Conservation (phyloP, 2,113 vertebrate genomes). For the Xiphias gladius region DNA sequence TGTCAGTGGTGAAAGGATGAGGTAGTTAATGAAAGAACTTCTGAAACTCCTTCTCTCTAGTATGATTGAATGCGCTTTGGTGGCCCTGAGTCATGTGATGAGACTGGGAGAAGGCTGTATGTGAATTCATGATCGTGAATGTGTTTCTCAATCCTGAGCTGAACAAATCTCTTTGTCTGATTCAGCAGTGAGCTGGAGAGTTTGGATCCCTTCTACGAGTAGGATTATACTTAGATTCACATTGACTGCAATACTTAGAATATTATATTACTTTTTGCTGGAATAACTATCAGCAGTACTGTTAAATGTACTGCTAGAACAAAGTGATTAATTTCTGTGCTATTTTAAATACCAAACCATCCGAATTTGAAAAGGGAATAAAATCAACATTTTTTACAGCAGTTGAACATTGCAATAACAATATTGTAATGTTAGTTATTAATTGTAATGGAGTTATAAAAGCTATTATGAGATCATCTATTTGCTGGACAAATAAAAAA, state of each 20-base stretch:
- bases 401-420: slow-evolving; percentile 5
- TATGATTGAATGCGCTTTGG: background rate
- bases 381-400: slow-evolving; percentile 14
- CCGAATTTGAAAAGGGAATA: background rate
- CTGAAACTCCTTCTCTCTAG: background rate
- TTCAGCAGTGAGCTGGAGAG: background rate
- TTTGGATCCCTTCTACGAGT: background rate
- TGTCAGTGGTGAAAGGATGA: background rate
- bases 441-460: slow-evolving; percentile 34
- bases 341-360: slow-evolving; percentile 17
- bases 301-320: background rate
- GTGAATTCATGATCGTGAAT: background rate
- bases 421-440: slow-evolving; percentile 19
- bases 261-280: background rate
- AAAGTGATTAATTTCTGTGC: background rate
- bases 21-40: background rate
- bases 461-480: slow-evolving; percentile 34
- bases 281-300: background rate
- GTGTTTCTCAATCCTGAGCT: background rate
- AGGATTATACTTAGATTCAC: background rate
- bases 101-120: background rate
- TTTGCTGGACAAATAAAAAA: slow-evolving; percentile 41
- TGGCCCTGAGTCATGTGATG: background rate
- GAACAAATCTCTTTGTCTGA: background rate
- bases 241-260: background rate